Evolutionary conservation across 2,888 invertebrate genomes (phyloP).

Genomic region (Perizoma affinitatum): DNA sequence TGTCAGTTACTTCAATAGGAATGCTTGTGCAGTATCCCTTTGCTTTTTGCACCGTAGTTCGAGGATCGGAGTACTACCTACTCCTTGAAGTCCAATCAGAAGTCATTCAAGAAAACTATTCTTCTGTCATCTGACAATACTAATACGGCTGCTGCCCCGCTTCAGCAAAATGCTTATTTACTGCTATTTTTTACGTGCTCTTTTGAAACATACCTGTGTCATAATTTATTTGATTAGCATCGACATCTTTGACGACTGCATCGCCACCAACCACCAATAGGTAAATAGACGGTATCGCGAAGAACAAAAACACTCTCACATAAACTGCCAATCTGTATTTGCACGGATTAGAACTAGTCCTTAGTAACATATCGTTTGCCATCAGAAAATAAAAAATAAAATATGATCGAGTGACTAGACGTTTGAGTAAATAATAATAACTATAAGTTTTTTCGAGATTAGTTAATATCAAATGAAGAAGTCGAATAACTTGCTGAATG

Average conservation of each 20-base stretch:
- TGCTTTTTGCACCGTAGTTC: no score
- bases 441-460: constrained; percentile 7
- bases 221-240: constrained; percentile 14
- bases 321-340: constrained; percentile 57
- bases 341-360: constrained; percentile 65
- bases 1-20: no score
- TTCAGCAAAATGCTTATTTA: no score
- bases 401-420: constrained; percentile 40
- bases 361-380: constrained; percentile 72
- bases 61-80: no score
- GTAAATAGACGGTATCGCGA: constrained; percentile 65
- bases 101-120: no score
- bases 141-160: no score
- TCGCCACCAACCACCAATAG: constrained; percentile 43
- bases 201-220: constrained; percentile 43
- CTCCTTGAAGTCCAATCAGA: no score
- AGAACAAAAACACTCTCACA: constrained; percentile 63
- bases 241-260: constrained; percentile 17
- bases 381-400: constrained; percentile 53
- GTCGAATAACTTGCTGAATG: constrained; percentile 67
- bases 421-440: constrained; percentile 12
- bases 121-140: no score
- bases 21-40: no score
- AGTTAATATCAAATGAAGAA: constrained; percentile 73
- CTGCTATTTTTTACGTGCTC: no score